These are phyloP conservation scores for Anorthoa munda DNA, from an alignment of 2,888 invertebrate genomes.

Conservation along the genomic window DNA sequence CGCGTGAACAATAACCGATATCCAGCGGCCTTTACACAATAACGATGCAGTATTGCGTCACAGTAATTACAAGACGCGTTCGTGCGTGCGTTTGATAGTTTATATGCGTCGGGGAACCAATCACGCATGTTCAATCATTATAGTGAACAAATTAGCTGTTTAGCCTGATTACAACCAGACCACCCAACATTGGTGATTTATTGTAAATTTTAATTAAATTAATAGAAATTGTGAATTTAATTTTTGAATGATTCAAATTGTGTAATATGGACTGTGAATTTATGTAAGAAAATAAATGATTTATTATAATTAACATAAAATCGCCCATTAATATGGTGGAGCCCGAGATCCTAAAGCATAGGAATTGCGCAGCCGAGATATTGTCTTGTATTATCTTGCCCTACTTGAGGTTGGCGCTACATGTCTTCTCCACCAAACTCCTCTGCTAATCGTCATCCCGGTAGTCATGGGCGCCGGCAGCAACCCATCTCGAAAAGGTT, in stretches of 20 bases:
- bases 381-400: not conserved
- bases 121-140: slow-evolving; percentile 11
- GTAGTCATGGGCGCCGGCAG: too few species aligned
- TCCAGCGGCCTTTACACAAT: slow-evolving; percentile 18
- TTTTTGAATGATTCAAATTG: too few species aligned
- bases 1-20: not conserved
- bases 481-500: too few species aligned
- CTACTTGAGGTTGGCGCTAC: too few species aligned
- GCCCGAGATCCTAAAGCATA: not conserved
- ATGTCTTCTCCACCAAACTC: too few species aligned
- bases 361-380: not conserved
- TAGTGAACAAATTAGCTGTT: slow-evolving; percentile 7
- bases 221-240: too few species aligned
- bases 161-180: slow-evolving; percentile 1
- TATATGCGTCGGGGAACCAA: slow-evolving; percentile 19
- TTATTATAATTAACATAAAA: not conserved
- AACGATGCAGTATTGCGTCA: slow-evolving; percentile 44
- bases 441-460: too few species aligned
- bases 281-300: too few species aligned
- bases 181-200: not conserved
- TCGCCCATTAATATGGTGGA: too few species aligned
- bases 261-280: too few species aligned
- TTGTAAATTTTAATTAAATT: too few species aligned
- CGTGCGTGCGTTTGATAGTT: slow-evolving; percentile 41
- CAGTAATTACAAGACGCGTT: slow-evolving; percentile 54